phyloP scores from a whole-genome alignment of 2,888 invertebrate species.

The Odontocerum albicorne region DNA sequence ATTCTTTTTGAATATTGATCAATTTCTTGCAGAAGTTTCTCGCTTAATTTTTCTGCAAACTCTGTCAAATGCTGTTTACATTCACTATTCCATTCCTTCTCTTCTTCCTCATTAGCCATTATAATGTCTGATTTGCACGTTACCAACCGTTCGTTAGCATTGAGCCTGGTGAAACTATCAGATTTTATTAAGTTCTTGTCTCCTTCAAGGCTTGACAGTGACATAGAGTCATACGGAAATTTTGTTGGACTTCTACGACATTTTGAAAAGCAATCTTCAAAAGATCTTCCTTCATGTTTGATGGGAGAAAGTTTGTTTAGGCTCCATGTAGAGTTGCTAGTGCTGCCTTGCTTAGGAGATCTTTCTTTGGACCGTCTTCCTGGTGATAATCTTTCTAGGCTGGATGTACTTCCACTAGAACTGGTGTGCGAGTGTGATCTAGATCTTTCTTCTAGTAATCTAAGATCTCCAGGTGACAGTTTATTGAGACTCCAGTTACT shows the following conservation, averaged over 20 bases:
- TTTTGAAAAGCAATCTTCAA: slow-evolving; percentile 53
- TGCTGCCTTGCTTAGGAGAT: slow-evolving; percentile 55
- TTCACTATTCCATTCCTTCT: slow-evolving; percentile 62
- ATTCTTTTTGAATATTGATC: slow-evolving; percentile 62
- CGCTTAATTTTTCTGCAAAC: slow-evolving; percentile 81
- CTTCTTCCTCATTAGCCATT: slow-evolving; percentile 49
- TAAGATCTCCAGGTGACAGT: slow-evolving; percentile 54
- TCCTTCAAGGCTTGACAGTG: slow-evolving; percentile 56
- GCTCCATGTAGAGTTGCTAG: slow-evolving; percentile 57
- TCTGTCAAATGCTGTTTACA: slow-evolving; percentile 72
- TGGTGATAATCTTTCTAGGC: slow-evolving; percentile 54
- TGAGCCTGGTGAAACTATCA: slow-evolving; percentile 55
- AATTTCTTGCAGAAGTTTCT: slow-evolving; percentile 76
- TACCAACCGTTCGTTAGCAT: slow-evolving; percentile 55
- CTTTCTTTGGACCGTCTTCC: slow-evolving; percentile 56
- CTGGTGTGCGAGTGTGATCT: slow-evolving; percentile 56
- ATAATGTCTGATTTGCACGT: slow-evolving; percentile 57
- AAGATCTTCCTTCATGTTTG: slow-evolving; percentile 53
- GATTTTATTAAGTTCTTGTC: slow-evolving; percentile 58
- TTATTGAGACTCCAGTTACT: slow-evolving; percentile 59
- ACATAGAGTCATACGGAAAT: slow-evolving; percentile 54
- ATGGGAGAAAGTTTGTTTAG: slow-evolving; percentile 54
- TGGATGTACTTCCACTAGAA: slow-evolving; percentile 56
- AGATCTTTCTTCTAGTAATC: slow-evolving; percentile 54
- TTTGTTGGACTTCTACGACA: slow-evolving; percentile 54